These are phyloP conservation scores for Pseudorectes ferrugineus DNA, from an alignment of 2,113 vertebrate genomes.

Conservation along the genomic window DNA sequence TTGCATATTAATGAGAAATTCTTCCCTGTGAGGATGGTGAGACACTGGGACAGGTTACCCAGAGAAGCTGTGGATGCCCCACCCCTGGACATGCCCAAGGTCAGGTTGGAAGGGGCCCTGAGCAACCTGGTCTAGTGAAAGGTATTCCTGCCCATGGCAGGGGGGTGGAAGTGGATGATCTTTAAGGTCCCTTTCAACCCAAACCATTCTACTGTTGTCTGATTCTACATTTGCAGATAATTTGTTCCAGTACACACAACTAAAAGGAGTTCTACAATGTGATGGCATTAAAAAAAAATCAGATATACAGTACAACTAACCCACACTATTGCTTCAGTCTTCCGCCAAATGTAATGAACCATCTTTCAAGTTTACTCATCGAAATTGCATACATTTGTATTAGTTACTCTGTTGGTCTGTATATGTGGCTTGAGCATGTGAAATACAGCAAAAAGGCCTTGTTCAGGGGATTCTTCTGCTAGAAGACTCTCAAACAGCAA, in stretches of 20 bases:
- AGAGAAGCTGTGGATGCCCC: neutral
- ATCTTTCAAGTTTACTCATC: neutral
- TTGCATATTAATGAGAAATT: neutral
- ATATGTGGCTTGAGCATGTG: neutral
- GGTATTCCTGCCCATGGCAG: neutral
- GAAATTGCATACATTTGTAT: neutral
- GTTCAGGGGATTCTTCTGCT: neutral
- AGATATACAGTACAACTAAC: neutral
- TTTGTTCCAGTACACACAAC: neutral
- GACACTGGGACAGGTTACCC: accelerated
- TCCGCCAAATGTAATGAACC: neutral
- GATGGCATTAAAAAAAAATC: neutral
- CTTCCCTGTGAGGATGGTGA: neutral
- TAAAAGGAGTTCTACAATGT: neutral
- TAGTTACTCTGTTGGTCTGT: neutral
- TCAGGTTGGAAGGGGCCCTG: neutral
- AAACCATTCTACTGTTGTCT: neutral
- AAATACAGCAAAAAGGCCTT: neutral
- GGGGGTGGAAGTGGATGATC: neutral
- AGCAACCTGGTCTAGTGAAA: neutral
- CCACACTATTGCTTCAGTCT: neutral
- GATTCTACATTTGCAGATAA: neutral
- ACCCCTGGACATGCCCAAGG: neutral
- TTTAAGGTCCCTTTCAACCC: neutral
- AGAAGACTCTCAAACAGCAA: neutral